Evolutionary conservation across 2,797 vertebrate species (phyloP), one percentile per base, ranked within the genome.

Genomic region (Trichosurus vulpecula): DNA sequence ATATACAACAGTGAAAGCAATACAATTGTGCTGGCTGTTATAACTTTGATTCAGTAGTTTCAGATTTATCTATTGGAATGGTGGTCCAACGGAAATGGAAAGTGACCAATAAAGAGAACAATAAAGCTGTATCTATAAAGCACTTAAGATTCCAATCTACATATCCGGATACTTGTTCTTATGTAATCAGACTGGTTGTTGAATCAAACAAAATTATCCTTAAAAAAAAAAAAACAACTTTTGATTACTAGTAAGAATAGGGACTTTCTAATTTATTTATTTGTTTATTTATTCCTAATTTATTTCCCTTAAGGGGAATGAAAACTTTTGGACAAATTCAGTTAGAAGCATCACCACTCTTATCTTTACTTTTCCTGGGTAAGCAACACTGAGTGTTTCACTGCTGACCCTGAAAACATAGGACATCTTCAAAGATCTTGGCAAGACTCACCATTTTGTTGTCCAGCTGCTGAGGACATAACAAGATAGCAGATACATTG

Each of bases 401-500:
- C 57, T 92, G 52, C 13, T 90, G 91, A 91, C 95, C 61, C 93
- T 96, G 58, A 97, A 97, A 96, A 96, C 91, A 61, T 87, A 53
- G 6, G 91, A 92, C 91, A 91, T 95, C 27, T 93, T 96, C 91
- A 92, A 66, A 97, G 81, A 95, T 93, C 94, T 90, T 96, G 90
- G 87, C 95, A 97, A 93, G 94, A 97, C 96, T 97, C 93, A 92
- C 90, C 96, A 97, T 95, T 93, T 96, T 92, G 87, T 54, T 52
- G 4, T 96, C 96, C 96, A 0, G 93, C 97, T 97, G 97, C 97
- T 96, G 96, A 95, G 97, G 94, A 97, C 93, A 93, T 95, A 41
- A 95, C 91, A 93, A 54, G 58, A 54, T 94, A 74, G 95, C 93
- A 94, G 97, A 94, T 93, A 31, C 90, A 52, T 47, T 97, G 97